Percentiles rank a stretch among this genome's conserved stretches.
Evolutionary conservation across 2,113 vertebrate genomes (phyloP).

Genomic region (Ptilonorhynchus violaceus): DNA sequence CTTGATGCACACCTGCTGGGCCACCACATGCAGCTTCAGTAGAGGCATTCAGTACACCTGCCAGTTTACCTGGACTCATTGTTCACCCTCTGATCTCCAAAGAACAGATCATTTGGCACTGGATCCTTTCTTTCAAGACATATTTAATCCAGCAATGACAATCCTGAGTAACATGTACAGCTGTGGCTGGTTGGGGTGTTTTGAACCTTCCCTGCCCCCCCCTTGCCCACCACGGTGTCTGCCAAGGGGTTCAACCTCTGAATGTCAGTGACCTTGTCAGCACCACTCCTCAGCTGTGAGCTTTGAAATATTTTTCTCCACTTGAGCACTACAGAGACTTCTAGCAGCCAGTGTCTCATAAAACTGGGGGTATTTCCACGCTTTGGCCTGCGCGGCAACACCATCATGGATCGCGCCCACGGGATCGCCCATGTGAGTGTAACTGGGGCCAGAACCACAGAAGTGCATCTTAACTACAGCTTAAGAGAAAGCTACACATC

Average conservation of each 20-base stretch:
- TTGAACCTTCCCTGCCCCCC: not conserved
- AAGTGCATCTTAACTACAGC: not conserved
- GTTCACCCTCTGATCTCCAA: not conserved
- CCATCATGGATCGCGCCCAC: not conserved
- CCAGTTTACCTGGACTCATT: not conserved
- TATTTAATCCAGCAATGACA: not conserved
- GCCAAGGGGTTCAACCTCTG: not conserved
- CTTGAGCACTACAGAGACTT: not conserved
- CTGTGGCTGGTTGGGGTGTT: not conserved
- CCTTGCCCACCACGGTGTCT: not conserved
- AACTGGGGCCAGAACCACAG: not conserved
- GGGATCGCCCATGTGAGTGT: not conserved
- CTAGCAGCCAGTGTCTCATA: not conserved
- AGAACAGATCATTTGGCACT: not conserved
- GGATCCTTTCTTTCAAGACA: not conserved
- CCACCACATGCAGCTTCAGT: not conserved
- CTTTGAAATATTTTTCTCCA: not conserved
- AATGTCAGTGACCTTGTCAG: not conserved
- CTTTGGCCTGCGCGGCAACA: not conserved
- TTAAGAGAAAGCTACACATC: not conserved
- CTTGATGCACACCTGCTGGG: not conserved
- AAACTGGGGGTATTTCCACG: not conserved
- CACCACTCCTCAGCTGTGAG: not conserved
- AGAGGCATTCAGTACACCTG: not conserved
- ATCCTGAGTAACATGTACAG: not conserved